These are phyloP conservation scores for Argopecten irradians DNA, from an alignment of 1,140 invertebrate species.

Conservation along the genomic window DNA sequence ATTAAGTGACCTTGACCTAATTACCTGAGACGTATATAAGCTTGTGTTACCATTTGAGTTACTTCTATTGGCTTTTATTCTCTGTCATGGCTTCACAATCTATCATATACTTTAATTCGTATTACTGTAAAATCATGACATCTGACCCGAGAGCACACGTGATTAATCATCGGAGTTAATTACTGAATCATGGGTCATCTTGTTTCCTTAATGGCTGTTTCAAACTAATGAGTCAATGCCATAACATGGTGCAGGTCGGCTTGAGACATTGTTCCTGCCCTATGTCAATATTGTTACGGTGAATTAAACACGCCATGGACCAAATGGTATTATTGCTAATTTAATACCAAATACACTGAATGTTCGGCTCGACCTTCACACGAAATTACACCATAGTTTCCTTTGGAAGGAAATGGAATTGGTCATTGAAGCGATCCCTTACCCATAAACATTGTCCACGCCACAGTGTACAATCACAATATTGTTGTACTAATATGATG, in stretches of 20 bases:
- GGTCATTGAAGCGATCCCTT: neutral
- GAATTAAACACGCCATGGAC: neutral
- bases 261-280: neutral
- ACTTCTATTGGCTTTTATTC: too few species aligned
- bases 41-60: too few species aligned
- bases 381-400: neutral
- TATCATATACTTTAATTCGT: neutral
- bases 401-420: neutral
- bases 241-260: neutral
- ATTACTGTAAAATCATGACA: neutral
- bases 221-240: neutral
- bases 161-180: neutral
- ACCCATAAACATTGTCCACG: neutral
- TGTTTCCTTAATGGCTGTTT: conserved; percentile 3
- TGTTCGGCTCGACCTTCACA: neutral
- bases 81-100: too few species aligned
- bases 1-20: too few species aligned
- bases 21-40: too few species aligned
- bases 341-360: neutral
- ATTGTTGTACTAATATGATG: too few species aligned
- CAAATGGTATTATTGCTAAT: neutral
- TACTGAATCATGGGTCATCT: neutral
- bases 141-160: neutral
- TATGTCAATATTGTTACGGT: neutral
- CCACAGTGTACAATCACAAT: neutral